Evolutionary conservation across 2,113 vertebrate genomes (phyloP).

Genomic region (Rynchops niger): DNA sequence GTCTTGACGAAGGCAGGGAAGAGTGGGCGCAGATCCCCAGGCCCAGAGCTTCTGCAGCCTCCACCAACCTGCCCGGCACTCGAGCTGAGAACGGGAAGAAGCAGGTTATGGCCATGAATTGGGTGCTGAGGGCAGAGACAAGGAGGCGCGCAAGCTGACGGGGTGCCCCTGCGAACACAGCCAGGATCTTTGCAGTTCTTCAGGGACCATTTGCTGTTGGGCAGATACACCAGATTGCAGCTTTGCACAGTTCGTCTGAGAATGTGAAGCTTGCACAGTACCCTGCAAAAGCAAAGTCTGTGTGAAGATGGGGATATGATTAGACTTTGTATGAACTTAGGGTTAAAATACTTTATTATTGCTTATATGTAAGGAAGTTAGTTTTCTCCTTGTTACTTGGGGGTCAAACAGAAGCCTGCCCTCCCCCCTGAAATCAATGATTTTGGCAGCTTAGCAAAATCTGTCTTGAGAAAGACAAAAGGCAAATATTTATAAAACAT

Average conservation of each 20-base stretch:
- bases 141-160: rapidly evolving
- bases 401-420: neutral
- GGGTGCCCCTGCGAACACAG: neutral
- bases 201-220: neutral
- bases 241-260: neutral
- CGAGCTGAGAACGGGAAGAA: neutral
- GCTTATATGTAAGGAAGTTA: neutral
- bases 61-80: neutral
- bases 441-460: neutral
- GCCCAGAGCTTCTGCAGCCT: neutral
- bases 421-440: neutral
- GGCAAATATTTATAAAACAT: neutral
- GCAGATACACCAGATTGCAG: neutral
- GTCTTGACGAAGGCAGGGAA: neutral
- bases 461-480: neutral
- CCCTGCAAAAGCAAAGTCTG: neutral
- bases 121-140: neutral
- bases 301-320: neutral
- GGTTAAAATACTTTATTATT: neutral
- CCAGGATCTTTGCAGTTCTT: neutral
- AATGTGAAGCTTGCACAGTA: neutral
- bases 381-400: neutral
- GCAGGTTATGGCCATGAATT: neutral
- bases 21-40: neutral
- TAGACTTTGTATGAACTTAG: neutral